These are phyloP conservation scores for Phalacrocorax pelagicus DNA, from an alignment of 2,113 vertebrate genomes.

Conservation along the genomic window DNA sequence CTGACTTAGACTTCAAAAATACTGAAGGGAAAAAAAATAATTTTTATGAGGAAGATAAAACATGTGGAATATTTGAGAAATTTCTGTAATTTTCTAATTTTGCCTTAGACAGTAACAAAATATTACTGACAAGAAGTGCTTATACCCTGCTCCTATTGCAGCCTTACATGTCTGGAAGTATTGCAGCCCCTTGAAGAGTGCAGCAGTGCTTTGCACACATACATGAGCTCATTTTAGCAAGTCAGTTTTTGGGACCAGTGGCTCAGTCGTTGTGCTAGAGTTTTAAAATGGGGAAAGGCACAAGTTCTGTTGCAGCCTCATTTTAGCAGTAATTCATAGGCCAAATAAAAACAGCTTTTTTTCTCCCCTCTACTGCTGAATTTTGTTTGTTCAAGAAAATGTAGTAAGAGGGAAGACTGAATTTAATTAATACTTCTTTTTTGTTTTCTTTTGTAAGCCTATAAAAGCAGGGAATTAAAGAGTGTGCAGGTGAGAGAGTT, in stretches of 20 bases:
- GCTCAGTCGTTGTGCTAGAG: not conserved
- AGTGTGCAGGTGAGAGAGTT: not conserved
- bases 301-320: not conserved
- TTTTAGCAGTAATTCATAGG: not conserved
- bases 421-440: not conserved
- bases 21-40: accelerated
- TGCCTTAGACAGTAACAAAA: not conserved
- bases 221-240: not conserved
- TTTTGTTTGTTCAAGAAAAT: not conserved
- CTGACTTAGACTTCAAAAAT: not conserved
- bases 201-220: not conserved
- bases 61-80: not conserved
- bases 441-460: not conserved
- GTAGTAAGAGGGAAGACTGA: not conserved
- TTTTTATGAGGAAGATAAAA: not conserved
- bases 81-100: slow-evolving; percentile 2
- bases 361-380: not conserved
- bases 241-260: not conserved
- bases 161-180: not conserved
- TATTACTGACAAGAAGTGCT: not conserved
- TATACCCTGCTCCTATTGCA: not conserved
- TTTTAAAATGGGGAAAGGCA: not conserved
- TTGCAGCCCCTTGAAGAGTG: not conserved
- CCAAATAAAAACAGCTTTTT: not conserved
- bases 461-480: not conserved